Evolutionary conservation across 1,140 invertebrate species (phyloP).

Genomic region (Pseudomyrmex cubaensis): DNA sequence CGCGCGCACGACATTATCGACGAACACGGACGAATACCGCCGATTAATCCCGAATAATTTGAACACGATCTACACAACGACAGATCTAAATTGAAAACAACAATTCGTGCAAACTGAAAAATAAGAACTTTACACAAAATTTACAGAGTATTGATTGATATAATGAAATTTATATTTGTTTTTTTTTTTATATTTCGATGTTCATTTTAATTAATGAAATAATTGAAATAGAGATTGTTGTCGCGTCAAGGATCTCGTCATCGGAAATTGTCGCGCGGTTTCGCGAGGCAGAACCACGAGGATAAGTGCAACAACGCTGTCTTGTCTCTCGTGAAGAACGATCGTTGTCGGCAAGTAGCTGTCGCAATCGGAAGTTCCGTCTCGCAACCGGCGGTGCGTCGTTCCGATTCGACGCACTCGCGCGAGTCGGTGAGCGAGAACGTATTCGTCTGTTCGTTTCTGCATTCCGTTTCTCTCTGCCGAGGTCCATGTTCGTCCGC

Average conservation of each 20-base stretch:
- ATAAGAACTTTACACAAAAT: too few relatives aligned
- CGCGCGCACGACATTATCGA: too few relatives aligned
- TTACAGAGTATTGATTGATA: too few relatives aligned
- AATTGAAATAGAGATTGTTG: slow-evolving; percentile 6
- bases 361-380: slow-evolving; percentile 85
- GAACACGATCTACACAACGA: too few relatives aligned
- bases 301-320: slow-evolving; percentile 29
- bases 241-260: slow-evolving; percentile 41
- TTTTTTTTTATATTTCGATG: too few relatives aligned
- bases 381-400: slow-evolving; percentile 79
- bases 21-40: too few relatives aligned
- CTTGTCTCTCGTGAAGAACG: slow-evolving; percentile 75
- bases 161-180: too few relatives aligned
- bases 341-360: slow-evolving; percentile 80
- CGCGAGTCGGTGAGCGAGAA: slow-evolving; percentile 57
- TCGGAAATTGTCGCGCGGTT: background rate
- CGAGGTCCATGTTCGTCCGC: slow-evolving; percentile 22
- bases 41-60: too few relatives aligned
- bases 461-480: slow-evolving; percentile 13
- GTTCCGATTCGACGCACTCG: slow-evolving; percentile 79
- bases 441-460: slow-evolving; percentile 7
- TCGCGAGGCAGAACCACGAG: slow-evolving; percentile 16
- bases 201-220: background rate
- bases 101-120: too few relatives aligned
- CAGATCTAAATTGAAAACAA: too few relatives aligned